phyloP scores from a whole-genome alignment of 2,797 vertebrate species.

The Poliocrania exsul region DNA sequence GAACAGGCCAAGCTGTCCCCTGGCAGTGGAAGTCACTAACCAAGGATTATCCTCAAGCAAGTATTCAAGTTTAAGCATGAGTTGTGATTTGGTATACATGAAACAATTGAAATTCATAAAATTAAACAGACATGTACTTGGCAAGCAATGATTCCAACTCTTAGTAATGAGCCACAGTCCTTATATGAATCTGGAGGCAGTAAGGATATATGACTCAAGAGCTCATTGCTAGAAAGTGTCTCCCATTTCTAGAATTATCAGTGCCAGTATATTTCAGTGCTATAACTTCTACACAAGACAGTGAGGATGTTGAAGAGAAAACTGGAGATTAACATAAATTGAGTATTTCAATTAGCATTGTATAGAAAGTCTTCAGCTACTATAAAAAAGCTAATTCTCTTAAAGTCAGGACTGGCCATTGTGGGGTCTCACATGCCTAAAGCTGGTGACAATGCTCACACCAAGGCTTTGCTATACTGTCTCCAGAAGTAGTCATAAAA shows the following conservation, averaged over 20 bases:
- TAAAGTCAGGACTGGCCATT: neutral
- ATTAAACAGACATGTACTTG: neutral
- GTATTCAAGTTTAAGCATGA: neutral
- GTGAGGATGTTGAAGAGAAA: neutral
- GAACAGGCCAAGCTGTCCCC: neutral
- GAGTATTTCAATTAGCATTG: neutral
- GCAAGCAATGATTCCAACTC: neutral
- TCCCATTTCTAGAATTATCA: neutral
- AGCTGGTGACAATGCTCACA: neutral
- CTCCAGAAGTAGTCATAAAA: neutral
- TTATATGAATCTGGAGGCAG: neutral
- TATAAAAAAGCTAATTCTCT: neutral
- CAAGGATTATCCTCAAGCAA: neutral
- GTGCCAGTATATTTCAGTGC: neutral
- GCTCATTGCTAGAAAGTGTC: neutral
- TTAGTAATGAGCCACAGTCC: neutral
- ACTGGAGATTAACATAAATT: neutral
- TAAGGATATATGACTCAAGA: neutral
- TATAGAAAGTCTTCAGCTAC: neutral
- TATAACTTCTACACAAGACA: neutral
- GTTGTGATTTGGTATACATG: neutral
- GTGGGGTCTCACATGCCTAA: neutral
- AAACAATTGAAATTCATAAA: neutral
- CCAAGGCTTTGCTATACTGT: neutral
- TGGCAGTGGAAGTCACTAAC: neutral